Evolutionary conservation across 2,797 vertebrate species (phyloP), one percentile per base, ranked within the genome.

Genomic region (Sebastes hopkinsi): DNA sequence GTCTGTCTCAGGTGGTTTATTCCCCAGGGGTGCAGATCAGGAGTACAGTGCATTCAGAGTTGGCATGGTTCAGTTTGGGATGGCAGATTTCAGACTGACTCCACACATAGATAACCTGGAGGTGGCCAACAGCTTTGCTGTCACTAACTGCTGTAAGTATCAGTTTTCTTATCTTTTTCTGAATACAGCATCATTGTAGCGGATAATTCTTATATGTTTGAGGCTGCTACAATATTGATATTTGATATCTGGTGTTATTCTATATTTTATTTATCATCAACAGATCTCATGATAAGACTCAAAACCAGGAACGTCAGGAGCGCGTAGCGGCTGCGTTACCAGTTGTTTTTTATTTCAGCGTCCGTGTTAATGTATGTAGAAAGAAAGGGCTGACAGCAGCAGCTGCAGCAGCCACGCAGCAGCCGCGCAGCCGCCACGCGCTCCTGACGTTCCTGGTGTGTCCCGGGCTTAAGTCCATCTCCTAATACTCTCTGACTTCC

Each of bases 71-170:
- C 96, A 97, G 92, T 97, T 97, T 87, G 97, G 96, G 87, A 97
- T 96, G 92, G 94, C 96, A 84, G 97, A 98, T 91, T 97, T 98
- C 94, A 95, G 97, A 82, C 95, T 98, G 82, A 97, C 97, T 82
- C 97, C 97, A 59, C 97, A 98, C 89, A 97, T 98, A 87, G 97
- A 98, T 88, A 98, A 98, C 94, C 93, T 98, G 95, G 97, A 98
- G 95, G 97, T 98, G 90, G 97, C 97, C 75, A 98, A 98, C 95
- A 98, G 97, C 94, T 98, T 98, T 82, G 97, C 97, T 22, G 97
- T 98, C 93, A 98, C 97, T 83, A 98, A 98, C 85, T 97, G 97
- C 94, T 98, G 97, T 98, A 90, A 98, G 97, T 98, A 94, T 72
- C 0, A 0, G 0, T 34, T 25, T 18, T 16, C 4, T 36, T 38